Conservation (phyloP, 2,888 invertebrate genomes). For the Cinara cedri region DNA sequence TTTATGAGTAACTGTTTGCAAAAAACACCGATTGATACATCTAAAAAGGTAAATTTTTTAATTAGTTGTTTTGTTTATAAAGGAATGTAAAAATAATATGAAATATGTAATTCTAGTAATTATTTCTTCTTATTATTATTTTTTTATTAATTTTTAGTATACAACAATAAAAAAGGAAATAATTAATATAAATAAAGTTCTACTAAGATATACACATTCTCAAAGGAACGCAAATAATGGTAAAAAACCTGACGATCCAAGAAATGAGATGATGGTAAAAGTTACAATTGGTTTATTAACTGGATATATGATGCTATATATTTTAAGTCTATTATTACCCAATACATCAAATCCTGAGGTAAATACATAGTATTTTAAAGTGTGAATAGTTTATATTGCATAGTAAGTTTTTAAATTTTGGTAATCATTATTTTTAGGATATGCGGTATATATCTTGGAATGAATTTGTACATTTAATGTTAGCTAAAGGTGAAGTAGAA, state of each 20-base stretch:
- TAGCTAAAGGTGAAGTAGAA: constrained; percentile 92
- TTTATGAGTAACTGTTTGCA: constrained; percentile 13
- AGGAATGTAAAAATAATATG: background rate
- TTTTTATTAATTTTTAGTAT: constrained; percentile 22
- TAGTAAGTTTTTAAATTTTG: too few relatives aligned
- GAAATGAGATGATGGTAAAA: constrained; percentile 61
- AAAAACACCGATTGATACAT: constrained; percentile 23
- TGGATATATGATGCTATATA: constrained; percentile 38
- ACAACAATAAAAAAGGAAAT: constrained; percentile 36
- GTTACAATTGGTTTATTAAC: constrained; percentile 37
- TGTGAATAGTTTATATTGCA: background rate
- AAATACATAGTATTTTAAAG: constrained; percentile 1
- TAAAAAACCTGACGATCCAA: constrained; percentile 59
- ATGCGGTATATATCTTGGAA: constrained; percentile 85
- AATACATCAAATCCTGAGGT: constrained; percentile 52
- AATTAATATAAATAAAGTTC: constrained; percentile 37
- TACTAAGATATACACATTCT: constrained; percentile 44
- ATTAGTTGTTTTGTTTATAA: background rate
- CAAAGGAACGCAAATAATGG: constrained; percentile 29
- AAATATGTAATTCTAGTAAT: background rate
- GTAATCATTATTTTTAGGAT: constrained; percentile 56
- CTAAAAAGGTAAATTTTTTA: constrained; percentile 31
- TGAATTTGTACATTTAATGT: constrained; percentile 93
- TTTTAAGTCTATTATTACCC: constrained; percentile 43
- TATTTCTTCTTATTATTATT: background rate